These are phyloP conservation scores for Scelioninae gen. 1 DNA, from an alignment of 2,888 invertebrate genomes.

Conservation along the genomic window DNA sequence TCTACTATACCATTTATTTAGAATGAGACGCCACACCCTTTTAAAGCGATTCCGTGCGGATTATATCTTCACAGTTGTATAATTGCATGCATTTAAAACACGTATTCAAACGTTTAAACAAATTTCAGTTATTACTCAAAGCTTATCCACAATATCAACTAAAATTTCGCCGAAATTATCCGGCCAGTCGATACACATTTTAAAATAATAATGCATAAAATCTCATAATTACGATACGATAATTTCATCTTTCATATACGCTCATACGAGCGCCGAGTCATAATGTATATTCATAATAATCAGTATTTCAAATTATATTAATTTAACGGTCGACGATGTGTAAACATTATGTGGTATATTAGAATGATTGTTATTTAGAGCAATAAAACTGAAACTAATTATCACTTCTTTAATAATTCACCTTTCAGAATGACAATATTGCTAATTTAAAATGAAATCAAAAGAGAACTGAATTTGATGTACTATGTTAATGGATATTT, in stretches of 20 bases:
- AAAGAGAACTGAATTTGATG: too few relatives aligned
- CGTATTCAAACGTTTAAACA: neutral
- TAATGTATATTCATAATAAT: slow-evolving; percentile 17
- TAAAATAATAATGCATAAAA: slow-evolving; percentile 23
- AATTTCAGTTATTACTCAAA: slow-evolving; percentile 6
- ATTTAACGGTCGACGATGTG: slow-evolving; percentile 18
- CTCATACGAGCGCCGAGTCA: neutral
- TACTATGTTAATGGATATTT: too few relatives aligned
- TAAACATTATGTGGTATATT: slow-evolving; percentile 7
- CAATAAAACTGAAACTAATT: neutral
- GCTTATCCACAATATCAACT: slow-evolving; percentile 4
- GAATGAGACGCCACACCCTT: slow-evolving; percentile 1
- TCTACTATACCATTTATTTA: slow-evolving; percentile 4
- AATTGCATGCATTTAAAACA: neutral
- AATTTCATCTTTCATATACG: slow-evolving; percentile 17
- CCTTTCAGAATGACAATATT: neutral
- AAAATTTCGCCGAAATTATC: slow-evolving; percentile 30
- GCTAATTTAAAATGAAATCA: too few relatives aligned
- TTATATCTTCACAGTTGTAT: slow-evolving; percentile 2
- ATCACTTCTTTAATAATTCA: neutral
- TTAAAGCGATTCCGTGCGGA: slow-evolving; percentile 16
- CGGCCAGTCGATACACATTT: slow-evolving; percentile 2
- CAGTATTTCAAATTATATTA: slow-evolving; percentile 33
- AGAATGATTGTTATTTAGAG: neutral
- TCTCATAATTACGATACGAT: slow-evolving; percentile 21